Conservation (phyloP, 2,888 invertebrate genomes). For the Temnothorax unifasciatus region DNA sequence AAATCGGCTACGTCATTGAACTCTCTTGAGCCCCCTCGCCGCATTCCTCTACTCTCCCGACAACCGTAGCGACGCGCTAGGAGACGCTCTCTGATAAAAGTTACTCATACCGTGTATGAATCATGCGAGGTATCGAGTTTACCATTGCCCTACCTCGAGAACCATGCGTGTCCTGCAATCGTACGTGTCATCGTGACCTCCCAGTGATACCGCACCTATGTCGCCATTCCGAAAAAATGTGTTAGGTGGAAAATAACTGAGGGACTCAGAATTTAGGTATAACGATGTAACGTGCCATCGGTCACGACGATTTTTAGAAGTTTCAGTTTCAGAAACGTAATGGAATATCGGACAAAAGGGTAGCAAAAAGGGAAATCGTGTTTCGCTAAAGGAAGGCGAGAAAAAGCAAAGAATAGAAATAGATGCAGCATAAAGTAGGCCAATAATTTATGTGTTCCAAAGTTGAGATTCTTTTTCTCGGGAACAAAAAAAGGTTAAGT, state of each 20-base stretch:
- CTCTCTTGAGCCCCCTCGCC: slow-evolving; percentile 22
- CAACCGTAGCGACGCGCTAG: background rate
- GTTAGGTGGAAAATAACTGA: slow-evolving; percentile 10
- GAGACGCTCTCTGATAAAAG: slow-evolving; percentile 39
- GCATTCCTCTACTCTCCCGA: slow-evolving; percentile 5
- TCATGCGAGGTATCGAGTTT: slow-evolving; percentile 35
- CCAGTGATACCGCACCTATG: slow-evolving; percentile 2
- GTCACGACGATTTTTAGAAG: slow-evolving; percentile 8
- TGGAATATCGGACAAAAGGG: background rate
- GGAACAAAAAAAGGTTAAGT: background rate
- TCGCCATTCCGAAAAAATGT: background rate
- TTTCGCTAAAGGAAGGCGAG: background rate
- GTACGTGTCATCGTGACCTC: slow-evolving; percentile 20
- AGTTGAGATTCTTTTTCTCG: background rate
- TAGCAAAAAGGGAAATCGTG: background rate
- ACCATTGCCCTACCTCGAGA: background rate
- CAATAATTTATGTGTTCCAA: background rate
- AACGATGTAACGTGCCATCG: background rate
- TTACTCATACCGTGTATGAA: slow-evolving; percentile 40
- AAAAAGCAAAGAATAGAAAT: background rate
- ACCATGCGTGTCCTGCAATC: slow-evolving; percentile 30
- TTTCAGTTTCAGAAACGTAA: background rate
- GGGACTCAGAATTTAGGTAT: background rate
- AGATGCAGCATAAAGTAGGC: background rate
- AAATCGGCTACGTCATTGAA: slow-evolving; percentile 42